Conservation (phyloP, 2,888 invertebrate species). For the Lagria hirta region DNA sequence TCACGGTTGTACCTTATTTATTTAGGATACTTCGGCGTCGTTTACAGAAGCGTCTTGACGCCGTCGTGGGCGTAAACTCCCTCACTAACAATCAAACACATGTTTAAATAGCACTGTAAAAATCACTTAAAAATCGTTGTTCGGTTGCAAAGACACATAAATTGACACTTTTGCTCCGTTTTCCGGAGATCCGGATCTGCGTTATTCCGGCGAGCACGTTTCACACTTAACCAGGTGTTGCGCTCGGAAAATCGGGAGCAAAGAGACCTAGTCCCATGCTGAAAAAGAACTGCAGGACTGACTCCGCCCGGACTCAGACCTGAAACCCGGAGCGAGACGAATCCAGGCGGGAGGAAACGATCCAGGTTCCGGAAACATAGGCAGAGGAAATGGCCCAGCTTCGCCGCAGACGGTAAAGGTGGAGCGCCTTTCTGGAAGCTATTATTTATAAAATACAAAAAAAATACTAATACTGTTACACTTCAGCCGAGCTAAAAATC, state of each 20-base stretch:
- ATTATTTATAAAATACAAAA: too few relatives aligned
- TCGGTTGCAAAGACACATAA: slow-evolving; percentile 24
- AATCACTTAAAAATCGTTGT: slow-evolving; percentile 31
- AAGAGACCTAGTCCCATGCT: slow-evolving; percentile 43
- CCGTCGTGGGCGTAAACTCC: slow-evolving; percentile 24
- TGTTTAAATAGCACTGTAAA: slow-evolving; percentile 13
- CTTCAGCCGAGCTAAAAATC: too few relatives aligned
- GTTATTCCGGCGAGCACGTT: slow-evolving; percentile 28
- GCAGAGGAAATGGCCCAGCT: slow-evolving; percentile 36
- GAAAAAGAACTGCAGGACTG: slow-evolving; percentile 48
- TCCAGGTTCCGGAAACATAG: slow-evolving; percentile 39
- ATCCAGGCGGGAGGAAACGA: slow-evolving; percentile 30
- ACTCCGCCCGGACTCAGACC: slow-evolving; percentile 50
- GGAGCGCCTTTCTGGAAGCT: too few relatives aligned
- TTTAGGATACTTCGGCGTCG: slow-evolving; percentile 7
- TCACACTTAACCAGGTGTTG: slow-evolving; percentile 43
- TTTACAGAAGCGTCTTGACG: slow-evolving; percentile 8
- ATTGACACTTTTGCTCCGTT: slow-evolving; percentile 30
- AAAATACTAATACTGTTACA: too few relatives aligned
- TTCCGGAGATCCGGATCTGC: slow-evolving; percentile 2
- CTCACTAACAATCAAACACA: slow-evolving; percentile 15
- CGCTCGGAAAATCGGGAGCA: slow-evolving; percentile 38
- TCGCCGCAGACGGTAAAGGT: neutral
- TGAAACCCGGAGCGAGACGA: slow-evolving; percentile 36
- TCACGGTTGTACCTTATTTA: slow-evolving; percentile 20